Percentiles rank a stretch among this genome's conserved stretches.
phyloP scores from a whole-genome alignment of 2,888 invertebrate genomes.

The Parthenolecanium corni region DNA sequence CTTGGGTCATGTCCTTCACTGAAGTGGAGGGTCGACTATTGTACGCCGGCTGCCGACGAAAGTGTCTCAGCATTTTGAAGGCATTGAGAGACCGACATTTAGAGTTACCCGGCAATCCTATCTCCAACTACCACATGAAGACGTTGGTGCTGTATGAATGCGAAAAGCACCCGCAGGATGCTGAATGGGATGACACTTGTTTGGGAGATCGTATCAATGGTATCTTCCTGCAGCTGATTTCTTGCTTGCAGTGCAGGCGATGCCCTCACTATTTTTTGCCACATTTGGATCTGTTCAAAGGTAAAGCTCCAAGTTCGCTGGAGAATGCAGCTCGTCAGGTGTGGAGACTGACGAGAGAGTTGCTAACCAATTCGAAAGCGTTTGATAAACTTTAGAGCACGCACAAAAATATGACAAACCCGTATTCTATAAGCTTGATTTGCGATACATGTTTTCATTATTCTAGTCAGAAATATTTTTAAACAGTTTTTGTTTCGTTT shows the following conservation, averaged over 20 bases:
- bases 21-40: constrained; percentile 69
- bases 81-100: constrained; percentile 66
- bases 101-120: constrained; percentile 62
- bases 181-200: constrained; percentile 70
- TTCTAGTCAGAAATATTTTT: background rate
- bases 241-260: constrained; percentile 68
- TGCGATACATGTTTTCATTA: no score
- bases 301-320: constrained; percentile 60
- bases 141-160: constrained; percentile 72
- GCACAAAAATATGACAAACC: background rate
- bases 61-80: constrained; percentile 65
- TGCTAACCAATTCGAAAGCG: constrained; percentile 65
- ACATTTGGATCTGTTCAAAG: constrained; percentile 67
- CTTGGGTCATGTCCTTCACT: constrained; percentile 68
- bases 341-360: constrained; percentile 65
- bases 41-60: constrained; percentile 57
- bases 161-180: constrained; percentile 70
- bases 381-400: constrained; percentile 57
- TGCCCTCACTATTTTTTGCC: constrained; percentile 80
- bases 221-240: constrained; percentile 69
- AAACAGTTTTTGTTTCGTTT: background rate
- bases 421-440: background rate
- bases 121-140: constrained; percentile 63
- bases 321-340: constrained; percentile 72
- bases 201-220: constrained; percentile 70